These are phyloP conservation scores for Micromys minutus DNA, from an alignment of 2,113 vertebrate species.

Conservation along the genomic window DNA sequence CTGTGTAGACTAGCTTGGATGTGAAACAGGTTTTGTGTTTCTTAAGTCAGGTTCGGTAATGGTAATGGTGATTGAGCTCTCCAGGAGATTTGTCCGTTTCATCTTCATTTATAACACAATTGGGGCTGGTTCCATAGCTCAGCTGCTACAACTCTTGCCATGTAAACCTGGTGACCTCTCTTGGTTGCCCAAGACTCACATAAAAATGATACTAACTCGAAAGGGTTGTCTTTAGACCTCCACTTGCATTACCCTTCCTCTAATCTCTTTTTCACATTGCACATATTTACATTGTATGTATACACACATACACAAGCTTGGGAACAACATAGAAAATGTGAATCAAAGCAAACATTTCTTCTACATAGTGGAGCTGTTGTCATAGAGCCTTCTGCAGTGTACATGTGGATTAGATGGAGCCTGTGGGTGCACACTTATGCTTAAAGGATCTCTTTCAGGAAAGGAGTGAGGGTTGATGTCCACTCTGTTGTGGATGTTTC, in stretches of 20 bases:
- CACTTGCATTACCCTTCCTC: background rate
- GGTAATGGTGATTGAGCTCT: background rate
- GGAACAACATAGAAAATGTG: background rate
- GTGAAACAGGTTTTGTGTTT: background rate
- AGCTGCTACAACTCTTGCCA: background rate
- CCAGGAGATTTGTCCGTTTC: constrained; percentile 9
- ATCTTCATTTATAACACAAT: background rate
- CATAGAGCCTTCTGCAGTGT: background rate
- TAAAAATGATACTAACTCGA: background rate
- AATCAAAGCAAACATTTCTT: background rate
- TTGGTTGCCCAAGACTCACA: background rate
- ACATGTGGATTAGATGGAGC: background rate
- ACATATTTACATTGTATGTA: no score
- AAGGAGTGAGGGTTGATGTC: background rate
- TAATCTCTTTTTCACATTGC: background rate
- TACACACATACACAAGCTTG: background rate
- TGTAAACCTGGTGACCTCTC: background rate
- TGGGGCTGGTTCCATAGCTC: background rate
- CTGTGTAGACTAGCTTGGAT: background rate
- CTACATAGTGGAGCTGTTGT: background rate
- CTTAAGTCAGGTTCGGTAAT: constrained; percentile 20
- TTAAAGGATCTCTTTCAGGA: background rate
- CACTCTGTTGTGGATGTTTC: background rate
- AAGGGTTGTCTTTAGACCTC: background rate
- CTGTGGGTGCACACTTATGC: no score